phyloP scores from a whole-genome alignment of 2,797 vertebrate genomes.

The Sebastes vulpes region DNA sequence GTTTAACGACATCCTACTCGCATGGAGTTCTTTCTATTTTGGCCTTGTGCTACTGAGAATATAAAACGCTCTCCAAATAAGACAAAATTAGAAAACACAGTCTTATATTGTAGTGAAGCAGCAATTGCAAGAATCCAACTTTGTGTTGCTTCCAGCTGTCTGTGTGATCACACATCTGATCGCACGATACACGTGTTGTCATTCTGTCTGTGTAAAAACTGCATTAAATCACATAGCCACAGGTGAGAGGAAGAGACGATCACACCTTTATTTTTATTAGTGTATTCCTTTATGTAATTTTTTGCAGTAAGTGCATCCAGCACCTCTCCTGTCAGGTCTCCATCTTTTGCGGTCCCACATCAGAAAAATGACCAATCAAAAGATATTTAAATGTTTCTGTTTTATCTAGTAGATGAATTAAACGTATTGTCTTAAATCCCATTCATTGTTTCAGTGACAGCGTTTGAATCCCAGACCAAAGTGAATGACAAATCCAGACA shows the following conservation, averaged over 20 bases:
- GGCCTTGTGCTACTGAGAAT: too few species aligned
- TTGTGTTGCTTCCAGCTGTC: too few species aligned
- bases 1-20: too few species aligned
- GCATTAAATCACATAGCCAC: too few species aligned
- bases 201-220: neutral
- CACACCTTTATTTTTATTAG: neutral
- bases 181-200: neutral
- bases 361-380: neutral
- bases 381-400: neutral
- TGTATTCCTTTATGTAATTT: neutral
- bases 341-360: neutral
- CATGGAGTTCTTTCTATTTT: too few species aligned
- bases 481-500: neutral
- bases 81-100: accelerated
- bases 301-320: neutral
- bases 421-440: neutral
- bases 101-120: too few species aligned
- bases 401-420: neutral
- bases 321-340: neutral
- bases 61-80: too few species aligned
- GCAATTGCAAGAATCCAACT: too few species aligned
- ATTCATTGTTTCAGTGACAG: neutral
- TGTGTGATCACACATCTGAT: neutral
- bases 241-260: neutral
- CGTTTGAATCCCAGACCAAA: neutral